Base-by-base conservation (phyloP, 1,140 invertebrate genomes). In the Adelges cooleyi region DNA sequence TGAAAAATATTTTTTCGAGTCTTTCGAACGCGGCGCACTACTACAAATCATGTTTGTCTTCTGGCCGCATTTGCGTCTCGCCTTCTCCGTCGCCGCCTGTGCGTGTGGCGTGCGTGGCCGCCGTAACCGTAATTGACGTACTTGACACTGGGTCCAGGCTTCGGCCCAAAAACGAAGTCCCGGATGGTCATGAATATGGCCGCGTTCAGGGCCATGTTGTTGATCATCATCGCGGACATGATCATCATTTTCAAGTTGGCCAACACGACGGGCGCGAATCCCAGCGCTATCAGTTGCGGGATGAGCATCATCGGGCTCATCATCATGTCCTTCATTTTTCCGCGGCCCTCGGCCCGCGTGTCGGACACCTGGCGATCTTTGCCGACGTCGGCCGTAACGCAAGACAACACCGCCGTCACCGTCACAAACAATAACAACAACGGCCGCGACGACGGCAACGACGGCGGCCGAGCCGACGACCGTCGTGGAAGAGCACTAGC, bases 121-220 rank as follows among this genome's bases (percentile, higher is more conserved):
- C 38, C 15, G 54, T 72, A 72, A 5, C 71, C 71, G 66, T 68
- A 69, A 46, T 72, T 72, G 48, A 66, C 18, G 67, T 72, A 72
- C 49, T 69, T 70, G 54, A 71, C 66, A n/a, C 66, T 52, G 5
- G 65, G 65, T 18, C 66, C 42, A 3, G 65, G 65, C 6, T 68
- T 66, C 0, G 70, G 71, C 1, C 71, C 71, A 59, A 72, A 72
- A 18, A 72, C 71, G 42, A 72, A 68, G 53, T 71, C 70, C 44
- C 70, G 67, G 18, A 72, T 18, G 23, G 68, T 69, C 66, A 72
- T 69, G 50, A 70, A 72, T 11, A 72, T 65, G 9, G 71, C 70
- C 4, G 69, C 66, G 15, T 56, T 66, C 40, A 72, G 51, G n/a
- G 71, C 71, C 69, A 71, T 70, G 50, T 69, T 69, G 66, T 72